These are phyloP conservation scores for Meghimatium bilineatum DNA, from an alignment of 2,888 invertebrate species.

Conservation along the genomic window DNA sequence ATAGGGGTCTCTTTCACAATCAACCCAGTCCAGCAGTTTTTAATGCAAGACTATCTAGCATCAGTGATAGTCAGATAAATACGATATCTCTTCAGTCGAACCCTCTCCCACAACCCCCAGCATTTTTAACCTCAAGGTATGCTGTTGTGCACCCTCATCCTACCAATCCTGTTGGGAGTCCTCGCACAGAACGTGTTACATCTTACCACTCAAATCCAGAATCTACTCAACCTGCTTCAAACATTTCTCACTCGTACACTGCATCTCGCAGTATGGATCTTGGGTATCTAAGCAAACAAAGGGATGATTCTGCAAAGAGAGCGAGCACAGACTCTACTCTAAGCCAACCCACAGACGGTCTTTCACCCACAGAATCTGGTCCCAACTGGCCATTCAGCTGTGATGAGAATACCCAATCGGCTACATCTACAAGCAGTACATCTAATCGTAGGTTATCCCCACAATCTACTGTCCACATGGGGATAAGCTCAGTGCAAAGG, in stretches of 20 bases:
- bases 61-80: conserved; percentile 45
- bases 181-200: conserved; percentile 36
- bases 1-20: conserved; percentile 24
- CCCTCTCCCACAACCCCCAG: conserved; percentile 14
- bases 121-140: conserved; percentile 19
- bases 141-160: conserved; percentile 31
- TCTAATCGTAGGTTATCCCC: conserved; percentile 61
- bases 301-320: conserved; percentile 60
- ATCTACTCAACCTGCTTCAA: conserved; percentile 33
- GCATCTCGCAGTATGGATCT: conserved; percentile 69
- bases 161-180: conserved; percentile 52
- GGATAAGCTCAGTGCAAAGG: conserved; percentile 71
- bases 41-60: conserved; percentile 54
- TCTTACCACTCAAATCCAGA: conserved; percentile 36
- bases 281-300: conserved; percentile 57
- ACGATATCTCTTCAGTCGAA: conserved; percentile 42
- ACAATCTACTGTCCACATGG: conserved; percentile 71
- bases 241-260: conserved; percentile 53
- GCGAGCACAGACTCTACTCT: conserved; percentile 65
- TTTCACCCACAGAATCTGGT: conserved; percentile 37
- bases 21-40: conserved; percentile 52
- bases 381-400: conserved; percentile 39
- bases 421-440: conserved; percentile 40
- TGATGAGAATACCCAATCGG: conserved; percentile 57
- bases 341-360: conserved; percentile 14